Evolutionary conservation across 2,888 invertebrate species (phyloP), one percentile per base, ranked within the genome.

Genomic region (Galeopsomyia nigrocyanea): DNA sequence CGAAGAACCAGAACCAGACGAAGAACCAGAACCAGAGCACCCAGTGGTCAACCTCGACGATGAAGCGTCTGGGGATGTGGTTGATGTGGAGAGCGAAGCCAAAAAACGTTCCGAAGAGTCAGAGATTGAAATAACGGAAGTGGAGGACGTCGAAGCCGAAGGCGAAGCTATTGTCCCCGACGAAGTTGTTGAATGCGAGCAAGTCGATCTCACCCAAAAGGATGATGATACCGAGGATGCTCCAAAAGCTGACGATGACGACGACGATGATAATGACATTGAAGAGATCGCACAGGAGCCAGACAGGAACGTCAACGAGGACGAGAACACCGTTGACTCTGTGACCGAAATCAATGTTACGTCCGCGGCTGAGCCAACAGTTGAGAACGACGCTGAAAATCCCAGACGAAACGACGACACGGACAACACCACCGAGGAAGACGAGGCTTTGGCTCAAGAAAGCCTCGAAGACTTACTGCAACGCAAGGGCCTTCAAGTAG

Each of bases 401-500:
- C 14, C 16, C 6, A n/a, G 3, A 5, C 5, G n/a, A 39, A 7
- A 17, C 2, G 72, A 65, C 1, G 70, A 68, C 0, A 72, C 73
- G 13, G 71, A 31, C 17, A 70, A 68, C 47, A 75, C 49, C 17
- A 64, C 68, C 21, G 74, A 71, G 55, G 71, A 73, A 3, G 66
- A 74, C 2, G 73, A 75, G 16, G 61, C 66, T 16, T 51, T 68
- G 14, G 70, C 71, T 0, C 75, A 77, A 31, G 73, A 73, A 21
- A 76, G 69, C 53, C 55, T 78, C 0, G 78, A 78, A 46, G 78
- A 78, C 0, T 60, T 78, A 17, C 62, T 78, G 9, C 68, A 71
- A 16, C 73, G 71, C 13, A 76, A 77, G n/a, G 76, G 75, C 3
- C 68, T 78, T 10, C 73, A 77, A 50, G 73, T 77, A 2, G 74